Evolutionary conservation across 1,140 invertebrate species (phyloP), one percentile per base, ranked within the genome.

Genomic region (Bombus ignitus): DNA sequence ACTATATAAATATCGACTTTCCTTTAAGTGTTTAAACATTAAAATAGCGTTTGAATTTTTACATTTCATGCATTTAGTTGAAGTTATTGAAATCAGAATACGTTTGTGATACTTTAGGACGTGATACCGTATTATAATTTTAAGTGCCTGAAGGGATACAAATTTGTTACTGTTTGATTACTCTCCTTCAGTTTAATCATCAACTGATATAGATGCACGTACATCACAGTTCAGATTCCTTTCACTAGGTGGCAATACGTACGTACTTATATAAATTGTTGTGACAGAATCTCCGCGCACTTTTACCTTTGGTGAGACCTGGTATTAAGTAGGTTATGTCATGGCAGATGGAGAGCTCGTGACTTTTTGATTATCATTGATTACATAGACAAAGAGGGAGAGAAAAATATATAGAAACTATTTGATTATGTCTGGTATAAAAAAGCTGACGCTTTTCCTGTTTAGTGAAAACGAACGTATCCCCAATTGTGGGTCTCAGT

Each of bases 361-460:
- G 39, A 74, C 39, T 4, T 47, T 53, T 44, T 35, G 42, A 77
- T 68, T 83, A 53, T 77, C 66, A 32, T 68, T 76, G 35, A 13
- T 47, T 37, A 22, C 4, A 6, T 3, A 5, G 59, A 4, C 57
- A 62, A 12, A 62, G 13, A 32, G 8, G 53, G 10, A 22, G n/a
- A 22, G 28, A 68, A 25, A 78, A 32, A 28, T 9, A 25, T 35
- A 13, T 22, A 35, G 13, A 37, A 70, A 68, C 42, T n/a, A 15
- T 5, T 32, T 42, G 18, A 42, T 65, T 71, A n/a, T 0, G 28
- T 42, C 18, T 13, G 6, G 47, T n/a, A 47, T n/a, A 57, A 85
- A 85, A 53, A 80, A 65, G 32, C 3, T 59, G 39, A 32, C 39
- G 13, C 44, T 79, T 39, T 80, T 35, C 76, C 13, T 57, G 39